A percentile compares a stretch with the other conserved stretches of the same genome.
phyloP scores from a whole-genome alignment of 2,797 vertebrate genomes.

The Bucorvus abyssinicus region DNA sequence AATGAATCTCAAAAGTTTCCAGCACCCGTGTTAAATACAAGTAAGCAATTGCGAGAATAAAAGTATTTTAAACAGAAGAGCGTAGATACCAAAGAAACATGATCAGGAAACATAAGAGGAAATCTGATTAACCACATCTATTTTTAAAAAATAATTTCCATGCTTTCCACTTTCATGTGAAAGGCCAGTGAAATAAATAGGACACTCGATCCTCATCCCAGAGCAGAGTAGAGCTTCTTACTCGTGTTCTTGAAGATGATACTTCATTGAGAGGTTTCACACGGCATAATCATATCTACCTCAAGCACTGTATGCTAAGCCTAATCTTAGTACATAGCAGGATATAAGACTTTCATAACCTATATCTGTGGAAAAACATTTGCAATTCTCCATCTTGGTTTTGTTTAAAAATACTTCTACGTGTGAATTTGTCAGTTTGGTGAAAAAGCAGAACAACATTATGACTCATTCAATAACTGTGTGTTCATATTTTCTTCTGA shows the following conservation, averaged over 20 bases:
- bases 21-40: background rate
- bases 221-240: background rate
- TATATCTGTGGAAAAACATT: background rate
- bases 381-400: background rate
- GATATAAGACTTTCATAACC: background rate
- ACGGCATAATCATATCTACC: background rate
- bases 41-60: background rate
- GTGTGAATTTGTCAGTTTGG: background rate
- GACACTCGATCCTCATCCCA: background rate
- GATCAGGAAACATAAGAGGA: background rate
- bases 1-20: background rate
- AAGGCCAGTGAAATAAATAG: constrained; percentile 20
- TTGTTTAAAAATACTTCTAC: background rate
- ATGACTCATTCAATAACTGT: background rate
- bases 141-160: background rate
- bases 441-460: background rate
- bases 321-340: background rate
- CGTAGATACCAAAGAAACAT: background rate
- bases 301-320: background rate
- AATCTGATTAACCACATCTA: background rate
- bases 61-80: background rate
- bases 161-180: background rate
- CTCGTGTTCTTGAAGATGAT: background rate
- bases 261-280: background rate
- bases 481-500: background rate